A percentile compares a stretch with the other conserved stretches of the same genome.
Evolutionary conservation across 2,888 invertebrate species (phyloP).

Genomic region (Chalcis sispes): DNA sequence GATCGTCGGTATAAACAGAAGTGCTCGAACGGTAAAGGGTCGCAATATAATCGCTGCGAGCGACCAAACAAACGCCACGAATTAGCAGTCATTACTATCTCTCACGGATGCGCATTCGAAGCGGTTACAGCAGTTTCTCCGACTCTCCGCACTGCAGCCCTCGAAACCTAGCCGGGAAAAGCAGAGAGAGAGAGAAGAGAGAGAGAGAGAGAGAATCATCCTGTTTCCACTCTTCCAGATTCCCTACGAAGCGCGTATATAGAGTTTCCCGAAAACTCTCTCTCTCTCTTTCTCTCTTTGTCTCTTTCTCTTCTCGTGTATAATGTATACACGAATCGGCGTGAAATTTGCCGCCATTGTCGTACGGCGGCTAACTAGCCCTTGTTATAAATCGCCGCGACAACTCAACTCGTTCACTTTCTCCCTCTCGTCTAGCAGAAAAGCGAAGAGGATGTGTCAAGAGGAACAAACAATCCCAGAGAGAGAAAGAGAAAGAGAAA

Average conservation of each 20-base stretch:
- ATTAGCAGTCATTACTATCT: constrained; percentile 65
- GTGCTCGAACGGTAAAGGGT: too few species aligned
- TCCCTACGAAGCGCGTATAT: too few species aligned
- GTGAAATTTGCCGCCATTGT: constrained; percentile 75
- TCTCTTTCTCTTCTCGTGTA: constrained; percentile 59
- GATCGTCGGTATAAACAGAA: too few species aligned
- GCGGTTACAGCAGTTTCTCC: constrained; percentile 6
- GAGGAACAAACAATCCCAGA: background rate
- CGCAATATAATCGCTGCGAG: constrained; percentile 26
- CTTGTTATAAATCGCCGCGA: constrained; percentile 66
- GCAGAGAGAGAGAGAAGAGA: too few species aligned
- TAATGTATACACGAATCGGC: constrained; percentile 63
- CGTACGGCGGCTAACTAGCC: constrained; percentile 72
- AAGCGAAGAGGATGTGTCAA: too few species aligned
- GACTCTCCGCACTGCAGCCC: background rate
- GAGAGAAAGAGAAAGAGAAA: background rate
- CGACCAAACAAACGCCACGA: constrained; percentile 62
- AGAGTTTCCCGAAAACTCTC: background rate
- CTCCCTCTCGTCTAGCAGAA: background rate
- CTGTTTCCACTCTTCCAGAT: too few species aligned
- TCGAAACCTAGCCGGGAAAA: too few species aligned
- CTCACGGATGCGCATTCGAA: constrained; percentile 56
- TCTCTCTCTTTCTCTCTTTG: background rate
- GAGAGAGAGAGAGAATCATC: too few species aligned
- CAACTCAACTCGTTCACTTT: constrained; percentile 24